Percentiles rank a stretch among this genome's conserved stretches.
These are phyloP conservation scores for Castor canadensis DNA, from an alignment of 2,113 vertebrate species.

Conservation along the genomic window DNA sequence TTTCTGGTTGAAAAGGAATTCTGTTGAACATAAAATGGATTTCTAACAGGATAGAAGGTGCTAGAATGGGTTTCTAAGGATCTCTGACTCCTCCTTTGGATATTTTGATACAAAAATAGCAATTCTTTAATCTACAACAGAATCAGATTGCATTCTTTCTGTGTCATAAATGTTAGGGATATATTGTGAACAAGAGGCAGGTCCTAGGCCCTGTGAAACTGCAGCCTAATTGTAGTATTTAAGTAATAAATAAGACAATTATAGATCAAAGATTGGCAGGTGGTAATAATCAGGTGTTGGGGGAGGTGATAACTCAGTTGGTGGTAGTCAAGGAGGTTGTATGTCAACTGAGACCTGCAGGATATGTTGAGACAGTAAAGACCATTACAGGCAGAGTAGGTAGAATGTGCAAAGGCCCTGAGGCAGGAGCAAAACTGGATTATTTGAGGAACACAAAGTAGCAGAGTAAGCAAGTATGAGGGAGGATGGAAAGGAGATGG, in stretches of 20 bases:
- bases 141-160: not conserved
- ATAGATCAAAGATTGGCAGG: not conserved
- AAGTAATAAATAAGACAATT: not conserved
- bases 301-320: not conserved
- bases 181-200: not conserved
- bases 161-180: not conserved
- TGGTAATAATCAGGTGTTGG: not conserved
- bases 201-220: not conserved
- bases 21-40: not conserved
- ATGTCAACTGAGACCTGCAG: not conserved
- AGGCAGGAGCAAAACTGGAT: not conserved
- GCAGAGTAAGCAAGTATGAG: no score
- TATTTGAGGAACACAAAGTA: not conserved
- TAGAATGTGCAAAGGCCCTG: not conserved
- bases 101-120: not conserved
- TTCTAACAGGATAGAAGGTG: not conserved
- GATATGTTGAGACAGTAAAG: not conserved
- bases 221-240: not conserved
- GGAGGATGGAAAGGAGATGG: not conserved
- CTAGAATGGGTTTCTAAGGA: slow-evolving; percentile 1
- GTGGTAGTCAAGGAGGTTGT: not conserved
- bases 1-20: not conserved
- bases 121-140: not conserved
- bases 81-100: not conserved
- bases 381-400: not conserved